Conservation (phyloP, 2,113 vertebrate species). For the Ancistrus triradiatus region DNA sequence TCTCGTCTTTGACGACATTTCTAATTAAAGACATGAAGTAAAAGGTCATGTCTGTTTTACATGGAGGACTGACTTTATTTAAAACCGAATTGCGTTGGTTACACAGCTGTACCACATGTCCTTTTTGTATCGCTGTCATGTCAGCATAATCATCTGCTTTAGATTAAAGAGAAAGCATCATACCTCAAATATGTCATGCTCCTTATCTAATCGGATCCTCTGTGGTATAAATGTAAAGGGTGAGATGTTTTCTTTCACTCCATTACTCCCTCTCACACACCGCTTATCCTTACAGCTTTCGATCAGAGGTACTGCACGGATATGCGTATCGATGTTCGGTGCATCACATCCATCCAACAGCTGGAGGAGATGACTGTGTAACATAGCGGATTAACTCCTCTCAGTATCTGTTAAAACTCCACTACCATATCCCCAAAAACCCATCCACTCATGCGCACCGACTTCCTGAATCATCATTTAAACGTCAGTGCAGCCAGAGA, state of each 20-base stretch:
- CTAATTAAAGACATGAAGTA: too few relatives aligned
- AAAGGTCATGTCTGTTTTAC: too few relatives aligned
- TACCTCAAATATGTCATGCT: slow-evolving; percentile 78
- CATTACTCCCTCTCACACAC: not conserved
- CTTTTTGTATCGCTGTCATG: too few relatives aligned
- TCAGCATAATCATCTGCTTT: too few relatives aligned
- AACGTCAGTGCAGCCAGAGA: not conserved
- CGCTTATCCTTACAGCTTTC: not conserved
- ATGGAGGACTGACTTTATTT: too few relatives aligned
- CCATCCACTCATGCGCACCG: not conserved
- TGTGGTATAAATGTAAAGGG: slow-evolving; percentile 66
- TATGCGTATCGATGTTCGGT: not conserved
- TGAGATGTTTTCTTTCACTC: slow-evolving; percentile 2
- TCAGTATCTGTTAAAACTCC: not conserved
- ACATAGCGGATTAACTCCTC: slow-evolving; percentile 38
- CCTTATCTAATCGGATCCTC: slow-evolving; percentile 56
- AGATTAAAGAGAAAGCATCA: not conserved
- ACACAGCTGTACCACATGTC: too few relatives aligned
- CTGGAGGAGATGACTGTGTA: slow-evolving; percentile 25
- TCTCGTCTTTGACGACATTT: too few relatives aligned
- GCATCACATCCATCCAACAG: slow-evolving; percentile 16
- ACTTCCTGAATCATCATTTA: slow-evolving; percentile 15
- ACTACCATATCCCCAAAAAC: too few relatives aligned
- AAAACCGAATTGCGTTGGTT: too few relatives aligned
- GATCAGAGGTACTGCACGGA: slow-evolving; percentile 20